These are phyloP conservation scores for Sarcophaga subvicina DNA, from an alignment of 2,888 invertebrate species.

Conservation along the genomic window DNA sequence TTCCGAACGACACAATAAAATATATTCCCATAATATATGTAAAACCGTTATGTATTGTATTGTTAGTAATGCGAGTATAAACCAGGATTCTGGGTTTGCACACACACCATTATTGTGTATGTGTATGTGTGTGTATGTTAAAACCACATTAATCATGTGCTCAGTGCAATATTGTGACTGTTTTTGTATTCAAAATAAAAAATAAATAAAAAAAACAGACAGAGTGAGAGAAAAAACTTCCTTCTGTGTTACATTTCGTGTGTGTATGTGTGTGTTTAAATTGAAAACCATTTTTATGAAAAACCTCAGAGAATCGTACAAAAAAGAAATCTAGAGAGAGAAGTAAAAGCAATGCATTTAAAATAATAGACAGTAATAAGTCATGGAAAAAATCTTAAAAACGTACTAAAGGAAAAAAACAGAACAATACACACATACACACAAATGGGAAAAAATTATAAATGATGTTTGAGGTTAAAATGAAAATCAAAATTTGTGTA, in stretches of 20 bases:
- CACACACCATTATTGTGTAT: neutral
- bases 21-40: no score
- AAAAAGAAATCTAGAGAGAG: neutral
- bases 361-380: slow-evolving; percentile 50
- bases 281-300: slow-evolving; percentile 46
- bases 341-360: slow-evolving; percentile 12
- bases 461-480: neutral
- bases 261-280: slow-evolving; percentile 13
- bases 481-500: neutral
- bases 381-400: neutral
- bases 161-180: slow-evolving; percentile 45
- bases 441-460: no score
- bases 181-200: neutral
- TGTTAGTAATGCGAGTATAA: no score
- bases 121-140: slow-evolving; percentile 10
- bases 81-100: no score
- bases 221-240: neutral
- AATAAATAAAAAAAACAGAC: neutral
- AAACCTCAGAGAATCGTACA: slow-evolving; percentile 38
- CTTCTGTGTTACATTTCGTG: slow-evolving; percentile 26
- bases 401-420: neutral
- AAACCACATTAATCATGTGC: slow-evolving; percentile 65
- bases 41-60: no score
- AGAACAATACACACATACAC: neutral
- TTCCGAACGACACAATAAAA: no score